A percentile compares a stretch with the other conserved stretches of the same genome.
Conservation (phyloP, 2,888 invertebrate genomes). For the Odontomyia ornata region DNA sequence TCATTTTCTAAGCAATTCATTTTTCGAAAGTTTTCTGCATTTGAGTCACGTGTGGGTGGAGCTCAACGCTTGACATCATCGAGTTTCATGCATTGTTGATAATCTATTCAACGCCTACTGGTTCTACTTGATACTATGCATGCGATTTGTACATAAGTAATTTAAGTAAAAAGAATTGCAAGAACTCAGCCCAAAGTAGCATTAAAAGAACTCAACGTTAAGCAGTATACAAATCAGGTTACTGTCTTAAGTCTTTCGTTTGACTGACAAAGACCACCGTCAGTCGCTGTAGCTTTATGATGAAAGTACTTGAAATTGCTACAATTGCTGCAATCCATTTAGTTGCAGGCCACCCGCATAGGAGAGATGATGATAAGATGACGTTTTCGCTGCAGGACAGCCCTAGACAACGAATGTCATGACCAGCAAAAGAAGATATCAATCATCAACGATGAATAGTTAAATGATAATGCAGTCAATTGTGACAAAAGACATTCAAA, state of each 20-base stretch:
- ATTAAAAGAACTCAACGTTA: neutral
- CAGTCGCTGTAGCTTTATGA: neutral
- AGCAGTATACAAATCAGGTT: neutral
- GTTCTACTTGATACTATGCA: too few relatives aligned
- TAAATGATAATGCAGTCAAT: neutral
- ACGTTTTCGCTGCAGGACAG: neutral
- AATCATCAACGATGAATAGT: slow-evolving; percentile 19
- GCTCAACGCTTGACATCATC: too few relatives aligned
- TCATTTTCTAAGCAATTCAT: too few relatives aligned
- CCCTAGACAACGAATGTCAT: neutral
- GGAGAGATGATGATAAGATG: slow-evolving; percentile 14
- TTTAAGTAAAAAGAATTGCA: too few relatives aligned
- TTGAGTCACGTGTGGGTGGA: too few relatives aligned
- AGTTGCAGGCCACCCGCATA: slow-evolving; percentile 2
- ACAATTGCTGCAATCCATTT: slow-evolving; percentile 28
- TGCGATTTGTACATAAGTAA: too few relatives aligned
- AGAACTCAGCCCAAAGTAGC: too few relatives aligned
- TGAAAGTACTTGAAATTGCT: slow-evolving; percentile 2
- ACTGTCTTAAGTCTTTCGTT: slow-evolving; percentile 13
- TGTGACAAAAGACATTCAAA: slow-evolving; percentile 20
- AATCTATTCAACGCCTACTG: too few relatives aligned
- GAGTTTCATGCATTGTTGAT: too few relatives aligned
- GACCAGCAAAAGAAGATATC: slow-evolving; percentile 22
- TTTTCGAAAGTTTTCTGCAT: too few relatives aligned
- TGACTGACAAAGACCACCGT: neutral